Percentiles rank a stretch among this genome's conserved stretches.
phyloP scores from a whole-genome alignment of 2,113 vertebrate genomes.

The Siniperca knerii region DNA sequence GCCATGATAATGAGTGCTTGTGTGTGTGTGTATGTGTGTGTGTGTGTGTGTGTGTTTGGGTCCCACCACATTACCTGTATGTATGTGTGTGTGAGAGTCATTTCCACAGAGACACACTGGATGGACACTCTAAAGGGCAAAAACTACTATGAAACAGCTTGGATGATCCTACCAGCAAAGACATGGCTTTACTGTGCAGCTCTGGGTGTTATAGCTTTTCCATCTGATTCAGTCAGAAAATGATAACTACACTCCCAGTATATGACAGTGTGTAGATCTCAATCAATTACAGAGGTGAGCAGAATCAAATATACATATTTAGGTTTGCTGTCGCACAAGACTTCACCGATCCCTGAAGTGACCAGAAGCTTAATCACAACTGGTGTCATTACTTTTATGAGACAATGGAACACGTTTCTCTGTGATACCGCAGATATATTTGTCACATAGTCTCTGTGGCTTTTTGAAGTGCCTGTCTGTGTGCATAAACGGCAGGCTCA shows the following conservation, averaged over 20 bases:
- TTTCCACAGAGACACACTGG: constrained; percentile 72
- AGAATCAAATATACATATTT: background rate
- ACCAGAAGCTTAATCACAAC: background rate
- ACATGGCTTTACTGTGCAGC: constrained; percentile 47
- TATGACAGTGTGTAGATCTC: background rate
- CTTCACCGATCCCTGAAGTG: background rate
- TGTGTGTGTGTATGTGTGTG: constrained; percentile 23
- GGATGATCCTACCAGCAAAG: constrained; percentile 53
- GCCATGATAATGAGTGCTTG: constrained; percentile 41
- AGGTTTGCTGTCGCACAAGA: background rate
- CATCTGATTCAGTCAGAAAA: background rate
- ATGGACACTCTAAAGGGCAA: constrained; percentile 51
- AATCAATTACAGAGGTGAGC: background rate
- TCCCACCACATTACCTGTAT: constrained; percentile 16
- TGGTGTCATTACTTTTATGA: background rate
- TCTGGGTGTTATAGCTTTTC: constrained; percentile 35
- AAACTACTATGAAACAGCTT: constrained; percentile 31
- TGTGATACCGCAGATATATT: background rate
- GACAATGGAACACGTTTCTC: background rate
- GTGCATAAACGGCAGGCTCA: background rate
- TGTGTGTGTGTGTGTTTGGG: constrained; percentile 15
- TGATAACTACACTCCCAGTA: no score
- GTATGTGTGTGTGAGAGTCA: constrained; percentile 25
- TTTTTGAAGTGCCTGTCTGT: background rate
- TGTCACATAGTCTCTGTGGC: background rate